Base-by-base conservation (phyloP, 1,140 invertebrate genomes). In the Schlechtendalia chinensis region DNA sequence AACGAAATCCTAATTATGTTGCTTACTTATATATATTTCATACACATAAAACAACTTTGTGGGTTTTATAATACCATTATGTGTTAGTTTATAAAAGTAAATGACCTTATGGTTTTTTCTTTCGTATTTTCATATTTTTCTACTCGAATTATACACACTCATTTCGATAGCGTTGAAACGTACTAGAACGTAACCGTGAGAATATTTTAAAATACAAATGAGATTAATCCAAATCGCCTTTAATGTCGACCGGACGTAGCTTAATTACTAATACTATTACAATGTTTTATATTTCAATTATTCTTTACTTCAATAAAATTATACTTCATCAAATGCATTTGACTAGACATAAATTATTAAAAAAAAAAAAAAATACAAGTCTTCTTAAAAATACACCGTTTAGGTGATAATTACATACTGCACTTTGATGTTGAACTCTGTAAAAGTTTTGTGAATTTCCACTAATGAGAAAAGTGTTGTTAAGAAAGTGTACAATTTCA, bases 191-290 rank as follows among this genome's bases (percentile, higher is more conserved):
- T n/a, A 69, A 50, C 24, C 22, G 45, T 69, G 67, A 69, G 67
- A 69, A 69, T 69, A 69, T 69, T 69, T 50, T 27, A 27, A 69
- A 69, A 69, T 69, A 47, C 45, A 50, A 69, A 69, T 24, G 45
- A 69, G 45, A 24, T 50, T 50, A 69, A 69, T 69, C 67, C 67
- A 24, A 22, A 69, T 69, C 67, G 29, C 22, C 39, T 50, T 69
- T 50, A 69, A 27, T 22, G 12, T 50, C 45, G 6, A 14, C 45
- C 67, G 67, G 67, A 69, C 39, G 67, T 69, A 11, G 14, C n/a
- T 24, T 69, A 69, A 69, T 69, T 50, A 69, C 17, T 50, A 69
- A 24, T 69, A 50, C 27, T 50, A 69, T 69, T 8, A 50, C 16
- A 50, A 3, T 47, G 65, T 47, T 69, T 27, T 69, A 69, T 32